phyloP scores from a whole-genome alignment of 2,797 vertebrate genomes.

The Petrocephalus schoutedeni region DNA sequence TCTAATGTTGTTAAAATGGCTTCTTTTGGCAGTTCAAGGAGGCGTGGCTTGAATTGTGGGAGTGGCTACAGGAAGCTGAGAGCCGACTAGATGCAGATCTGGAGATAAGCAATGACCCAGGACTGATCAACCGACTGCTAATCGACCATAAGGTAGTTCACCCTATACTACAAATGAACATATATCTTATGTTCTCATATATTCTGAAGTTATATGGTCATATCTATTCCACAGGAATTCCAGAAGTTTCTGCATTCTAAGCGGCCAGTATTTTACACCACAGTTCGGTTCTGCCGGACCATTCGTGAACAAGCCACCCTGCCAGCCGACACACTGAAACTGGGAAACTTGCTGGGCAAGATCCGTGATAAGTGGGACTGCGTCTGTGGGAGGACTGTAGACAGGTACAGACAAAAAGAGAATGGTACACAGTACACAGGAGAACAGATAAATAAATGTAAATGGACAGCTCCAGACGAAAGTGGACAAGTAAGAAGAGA shows the following conservation, averaged over 20 bases:
- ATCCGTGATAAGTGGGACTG: slow-evolving; percentile 99
- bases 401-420: slow-evolving; percentile 67
- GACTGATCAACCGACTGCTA: slow-evolving; percentile 94
- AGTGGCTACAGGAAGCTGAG: slow-evolving; percentile 96
- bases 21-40: slow-evolving; percentile 78
- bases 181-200: background rate
- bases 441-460: background rate
- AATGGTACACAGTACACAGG: background rate
- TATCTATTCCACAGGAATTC: slow-evolving; percentile 72
- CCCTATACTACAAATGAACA: background rate
- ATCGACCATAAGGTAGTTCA: slow-evolving; percentile 84
- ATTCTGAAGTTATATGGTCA: background rate
- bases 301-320: slow-evolving; percentile 91
- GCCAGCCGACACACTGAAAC: slow-evolving; percentile 79
- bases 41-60: slow-evolving; percentile 92
- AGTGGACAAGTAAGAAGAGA: background rate
- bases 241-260: slow-evolving; percentile 93
- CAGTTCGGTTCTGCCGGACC: slow-evolving; percentile 84
- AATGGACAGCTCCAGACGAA: background rate
- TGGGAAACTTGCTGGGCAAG: slow-evolving; percentile 89
- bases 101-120: slow-evolving; percentile 94
- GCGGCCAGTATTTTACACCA: slow-evolving; percentile 94
- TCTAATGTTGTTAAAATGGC: background rate
- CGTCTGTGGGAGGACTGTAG: slow-evolving; percentile 95
- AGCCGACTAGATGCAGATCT: slow-evolving; percentile 86